Base-by-base conservation (phyloP, 1,140 invertebrate species). In the Frieseomelitta varia region DNA sequence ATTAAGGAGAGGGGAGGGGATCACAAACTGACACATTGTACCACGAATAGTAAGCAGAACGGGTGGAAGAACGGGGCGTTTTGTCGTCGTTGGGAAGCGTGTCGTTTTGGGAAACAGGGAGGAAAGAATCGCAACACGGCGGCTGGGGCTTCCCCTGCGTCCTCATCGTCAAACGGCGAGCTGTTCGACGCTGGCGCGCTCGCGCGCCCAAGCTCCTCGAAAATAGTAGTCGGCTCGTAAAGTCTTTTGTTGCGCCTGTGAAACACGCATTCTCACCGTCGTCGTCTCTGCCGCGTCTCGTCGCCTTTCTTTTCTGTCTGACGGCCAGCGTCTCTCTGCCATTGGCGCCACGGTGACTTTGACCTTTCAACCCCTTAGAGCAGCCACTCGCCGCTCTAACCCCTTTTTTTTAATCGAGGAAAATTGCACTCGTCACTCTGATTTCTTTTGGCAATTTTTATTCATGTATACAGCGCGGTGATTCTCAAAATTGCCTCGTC, bases 141-240 rank as follows among this genome's bases (percentile, higher is more conserved):
- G 14, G 30, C 24, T 61, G 21, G 8, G 8, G 39, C 8, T 6
- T 6, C 39, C 58, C 79, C 61, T 73, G 17, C 53, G 68, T 55
- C 68, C 27, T 63, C 86, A 30, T 79, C 83, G 75, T 88, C 79
- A 88, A 88, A 47, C 61, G 30, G 55, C 68, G n/a, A n/a, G 74
- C n/a, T 73, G 58, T 81, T 81, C 63, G 27, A 34, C 21, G n/a
- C 51, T 39, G n/a, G 76, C 15, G 68, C 78, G 53, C 65, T 78
- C 67, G 85, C 67, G 87, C 81, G 68, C 76, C 39, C 8, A 2
- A 6, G 39, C 63, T 76, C 51, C 79, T 72, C 86, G 75, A 88
- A 88, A 88, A 88, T 88, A 88, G 79, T 82, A 74, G 73, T 68
- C 55, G 47, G 34, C 76, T 88, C 86, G 78, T 88, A 87, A 88